Base-by-base conservation (phyloP, 1,140 invertebrate species). In the Apis cerana region DNA sequence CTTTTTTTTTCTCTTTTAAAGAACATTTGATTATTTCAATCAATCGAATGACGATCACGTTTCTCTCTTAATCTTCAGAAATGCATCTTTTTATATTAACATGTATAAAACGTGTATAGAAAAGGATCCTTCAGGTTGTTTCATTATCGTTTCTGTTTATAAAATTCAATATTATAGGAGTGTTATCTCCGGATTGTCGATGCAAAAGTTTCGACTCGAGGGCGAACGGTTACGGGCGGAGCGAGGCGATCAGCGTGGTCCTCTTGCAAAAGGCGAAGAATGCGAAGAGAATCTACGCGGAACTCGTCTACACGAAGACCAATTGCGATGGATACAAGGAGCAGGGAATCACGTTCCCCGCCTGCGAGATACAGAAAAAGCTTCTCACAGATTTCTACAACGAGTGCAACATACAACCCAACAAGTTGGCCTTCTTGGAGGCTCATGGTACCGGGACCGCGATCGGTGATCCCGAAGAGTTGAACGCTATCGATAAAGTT, bases 271-370 rank as follows among this genome's bases (percentile, higher is more conserved):
- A 97, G 90, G 95, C 96, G 2, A 96, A 96, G 85, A 94, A 97
- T 89, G 97, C 98, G 0, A 96, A 96, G 88, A 94, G 98, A 74
- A 94, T 97, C 12, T 98, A 98, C 89, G 96, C 96, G 0, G 96
- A 95, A 56, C 82, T 97, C 7, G 89, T 97, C 52, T 96, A 97
- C 79, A 95, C 95, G 3, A 97, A 97, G 89, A 96, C 95, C 10
- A 97, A 97, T 89, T 96, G 96, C 84, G 97, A 97, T 92, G 97
- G 97, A 15, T 97, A 97, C 92, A 99, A 99, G 92, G 96, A 96
- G 52, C 96, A 97, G 91, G 97, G 97, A 21, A 98, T 99, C 81
- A 99, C 98, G 0, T 99, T 98, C 91, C 98, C 98, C 0, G 98
- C 97, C 4, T 97, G 97, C 50, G 94, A 96, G 27, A 95, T 97